These are phyloP conservation scores for Oopsacas minuta DNA, from an alignment of 37 sponge, comb jelly and placozoan species.

Conservation along the genomic window DNA sequence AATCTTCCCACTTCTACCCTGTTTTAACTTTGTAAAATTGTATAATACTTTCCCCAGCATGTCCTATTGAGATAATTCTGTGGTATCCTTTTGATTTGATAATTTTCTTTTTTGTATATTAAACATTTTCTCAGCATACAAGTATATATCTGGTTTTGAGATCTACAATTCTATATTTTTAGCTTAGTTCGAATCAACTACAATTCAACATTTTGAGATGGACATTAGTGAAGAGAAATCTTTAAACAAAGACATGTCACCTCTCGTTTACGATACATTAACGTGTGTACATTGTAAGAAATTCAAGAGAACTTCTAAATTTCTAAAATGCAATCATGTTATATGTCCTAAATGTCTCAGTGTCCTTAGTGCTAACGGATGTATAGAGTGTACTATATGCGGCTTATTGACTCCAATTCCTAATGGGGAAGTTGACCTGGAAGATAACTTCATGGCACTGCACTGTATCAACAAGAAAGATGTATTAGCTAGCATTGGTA, in stretches of 20 bases:
- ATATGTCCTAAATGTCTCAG: background rate
- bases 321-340: background rate
- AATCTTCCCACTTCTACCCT: too few species aligned
- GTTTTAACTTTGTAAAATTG: too few species aligned
- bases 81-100: too few species aligned
- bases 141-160: too few species aligned
- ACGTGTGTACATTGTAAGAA: background rate
- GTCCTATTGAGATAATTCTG: too few species aligned
- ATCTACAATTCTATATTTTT: too few species aligned
- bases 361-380: background rate
- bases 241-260: background rate
- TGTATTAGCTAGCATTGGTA: background rate
- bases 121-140: too few species aligned
- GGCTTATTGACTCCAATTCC: background rate
- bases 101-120: too few species aligned
- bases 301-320: background rate
- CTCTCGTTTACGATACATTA: background rate
- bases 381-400: background rate
- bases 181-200: too few species aligned
- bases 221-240: background rate
- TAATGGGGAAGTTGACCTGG: background rate
- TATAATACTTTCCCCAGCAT: too few species aligned
- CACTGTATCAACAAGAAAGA: background rate
- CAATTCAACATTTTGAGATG: too few species aligned
- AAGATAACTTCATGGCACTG: background rate